phyloP scores from a whole-genome alignment of 1,140 invertebrate genomes.

The Formica exsecta region DNA sequence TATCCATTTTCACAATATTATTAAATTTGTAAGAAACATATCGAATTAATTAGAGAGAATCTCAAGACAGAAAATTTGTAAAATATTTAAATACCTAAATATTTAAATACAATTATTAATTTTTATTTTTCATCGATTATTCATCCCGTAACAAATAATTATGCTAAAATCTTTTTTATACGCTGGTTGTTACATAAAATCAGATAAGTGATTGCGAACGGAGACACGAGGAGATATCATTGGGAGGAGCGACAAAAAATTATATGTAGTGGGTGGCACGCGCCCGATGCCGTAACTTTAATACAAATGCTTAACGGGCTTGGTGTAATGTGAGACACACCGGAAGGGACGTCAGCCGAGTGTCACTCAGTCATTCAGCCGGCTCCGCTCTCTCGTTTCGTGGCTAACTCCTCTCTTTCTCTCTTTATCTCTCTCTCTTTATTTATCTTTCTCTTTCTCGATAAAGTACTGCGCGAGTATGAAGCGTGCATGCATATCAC shows the following conservation, averaged over 20 bases:
- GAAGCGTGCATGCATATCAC: constrained; percentile 47
- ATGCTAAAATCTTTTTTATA: not conserved
- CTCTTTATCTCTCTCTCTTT: constrained; percentile 12
- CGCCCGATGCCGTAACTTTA: constrained; percentile 84
- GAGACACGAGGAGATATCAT: not conserved
- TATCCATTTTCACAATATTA: not conserved
- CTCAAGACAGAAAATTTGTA: not conserved
- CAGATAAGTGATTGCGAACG: not conserved
- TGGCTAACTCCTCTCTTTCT: constrained; percentile 9
- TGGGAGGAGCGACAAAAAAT: constrained; percentile 56
- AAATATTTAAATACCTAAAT: constrained; percentile 8
- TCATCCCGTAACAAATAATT: not conserved
- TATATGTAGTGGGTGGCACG: constrained; percentile 84
- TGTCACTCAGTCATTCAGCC: constrained; percentile 84
- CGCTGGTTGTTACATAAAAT: not conserved
- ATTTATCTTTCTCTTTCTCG: constrained; percentile 21
- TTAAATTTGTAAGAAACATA: not conserved
- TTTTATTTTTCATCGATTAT: not conserved
- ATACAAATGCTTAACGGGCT: constrained; percentile 84
- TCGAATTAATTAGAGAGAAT: not conserved
- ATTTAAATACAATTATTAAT: not conserved
- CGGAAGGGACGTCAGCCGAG: constrained; percentile 85
- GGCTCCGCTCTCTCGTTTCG: constrained; percentile 62
- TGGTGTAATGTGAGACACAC: constrained; percentile 85
- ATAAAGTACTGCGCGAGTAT: constrained; percentile 65